phyloP scores from a whole-genome alignment of 2,888 invertebrate genomes.

The Macaria notata region DNA sequence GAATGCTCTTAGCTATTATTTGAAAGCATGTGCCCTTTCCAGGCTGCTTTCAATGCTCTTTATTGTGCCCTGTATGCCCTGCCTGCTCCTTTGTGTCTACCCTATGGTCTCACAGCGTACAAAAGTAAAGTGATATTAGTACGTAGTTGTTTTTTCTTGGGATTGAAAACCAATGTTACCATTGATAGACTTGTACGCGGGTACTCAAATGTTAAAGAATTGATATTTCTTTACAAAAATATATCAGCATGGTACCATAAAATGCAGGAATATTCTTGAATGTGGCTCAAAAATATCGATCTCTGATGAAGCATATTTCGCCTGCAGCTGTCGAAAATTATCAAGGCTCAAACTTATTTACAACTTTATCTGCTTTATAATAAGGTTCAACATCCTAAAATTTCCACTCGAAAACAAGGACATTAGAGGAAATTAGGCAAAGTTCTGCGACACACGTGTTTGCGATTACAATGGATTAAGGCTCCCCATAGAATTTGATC shows the following conservation, averaged over 20 bases:
- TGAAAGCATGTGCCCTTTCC: constrained; percentile 63
- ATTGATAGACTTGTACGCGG: no score
- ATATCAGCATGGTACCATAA: no score
- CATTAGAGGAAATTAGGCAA: constrained; percentile 54
- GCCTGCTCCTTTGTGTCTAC: constrained; percentile 50
- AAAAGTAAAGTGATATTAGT: constrained; percentile 23
- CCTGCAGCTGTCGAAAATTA: constrained; percentile 23
- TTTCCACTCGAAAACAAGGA: constrained; percentile 28
- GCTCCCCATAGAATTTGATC: constrained; percentile 52
- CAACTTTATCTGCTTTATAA: constrained; percentile 23
- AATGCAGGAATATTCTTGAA: no score
- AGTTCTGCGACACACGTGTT: constrained; percentile 65
- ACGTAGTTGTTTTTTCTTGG: constrained; percentile 22
- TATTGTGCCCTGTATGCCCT: constrained; percentile 54
- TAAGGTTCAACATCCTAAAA: constrained; percentile 40
- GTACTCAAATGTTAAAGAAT: no score
- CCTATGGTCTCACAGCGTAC: constrained; percentile 37
- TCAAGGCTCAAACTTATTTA: constrained; percentile 20
- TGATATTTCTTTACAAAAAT: no score
- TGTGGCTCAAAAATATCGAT: constrained; percentile 34
- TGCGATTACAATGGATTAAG: constrained; percentile 58
- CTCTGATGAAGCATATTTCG: constrained; percentile 45
- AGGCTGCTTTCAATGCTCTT: constrained; percentile 55
- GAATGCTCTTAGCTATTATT: constrained; percentile 60
- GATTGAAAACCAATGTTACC: constrained; percentile 11